Evolutionary conservation across 2,797 vertebrate genomes (phyloP).

Genomic region (Passerculus sandwichensis): DNA sequence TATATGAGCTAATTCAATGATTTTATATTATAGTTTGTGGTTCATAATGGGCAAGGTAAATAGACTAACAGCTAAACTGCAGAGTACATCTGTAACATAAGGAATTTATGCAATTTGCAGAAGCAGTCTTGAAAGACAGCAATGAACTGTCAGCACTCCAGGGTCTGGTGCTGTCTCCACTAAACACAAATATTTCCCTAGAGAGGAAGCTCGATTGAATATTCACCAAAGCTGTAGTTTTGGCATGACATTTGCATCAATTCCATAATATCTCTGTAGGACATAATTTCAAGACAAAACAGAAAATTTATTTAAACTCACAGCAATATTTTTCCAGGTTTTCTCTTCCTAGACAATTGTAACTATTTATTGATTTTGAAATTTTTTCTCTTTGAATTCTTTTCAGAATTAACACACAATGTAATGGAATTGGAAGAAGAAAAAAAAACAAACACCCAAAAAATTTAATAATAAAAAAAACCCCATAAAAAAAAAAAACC

Average conservation of each 20-base stretch:
- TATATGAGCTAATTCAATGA: not conserved
- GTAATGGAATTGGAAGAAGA: not conserved
- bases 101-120: not conserved
- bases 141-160: not conserved
- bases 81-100: not conserved
- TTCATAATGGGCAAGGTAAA: not conserved
- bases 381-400: not conserved
- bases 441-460: not conserved
- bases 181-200: not conserved
- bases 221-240: not conserved
- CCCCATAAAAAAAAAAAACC: no score
- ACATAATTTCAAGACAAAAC: not conserved
- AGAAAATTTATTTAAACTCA: not conserved
- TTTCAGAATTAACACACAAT: not conserved
- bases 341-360: not conserved
- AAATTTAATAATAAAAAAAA: accelerated
- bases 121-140: not conserved
- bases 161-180: not conserved
- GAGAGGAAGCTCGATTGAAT: not conserved
- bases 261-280: not conserved
- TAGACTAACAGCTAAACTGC: not conserved
- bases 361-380: not conserved
- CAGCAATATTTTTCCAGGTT: not conserved
- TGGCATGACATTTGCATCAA: not conserved
- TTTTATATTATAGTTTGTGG: not conserved